phyloP scores from a whole-genome alignment of 2,797 vertebrate species.

The Acanthiza pusilla region DNA sequence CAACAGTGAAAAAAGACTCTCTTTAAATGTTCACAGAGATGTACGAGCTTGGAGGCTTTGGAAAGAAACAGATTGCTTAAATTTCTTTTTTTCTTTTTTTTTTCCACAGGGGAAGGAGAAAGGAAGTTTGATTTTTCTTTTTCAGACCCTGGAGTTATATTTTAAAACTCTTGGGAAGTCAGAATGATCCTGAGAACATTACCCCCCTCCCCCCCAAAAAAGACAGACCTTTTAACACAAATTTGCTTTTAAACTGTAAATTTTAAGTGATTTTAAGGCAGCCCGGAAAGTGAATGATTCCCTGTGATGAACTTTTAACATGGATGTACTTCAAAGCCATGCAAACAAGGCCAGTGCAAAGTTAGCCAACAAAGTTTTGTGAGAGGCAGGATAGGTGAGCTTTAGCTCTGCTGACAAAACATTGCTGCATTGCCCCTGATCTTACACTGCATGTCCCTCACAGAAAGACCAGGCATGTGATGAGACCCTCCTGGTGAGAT shows the following conservation, averaged over 20 bases:
- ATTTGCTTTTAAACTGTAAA: neutral
- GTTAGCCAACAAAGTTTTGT: neutral
- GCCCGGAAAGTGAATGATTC: neutral
- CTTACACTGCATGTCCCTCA: neutral
- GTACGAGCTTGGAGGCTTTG: neutral
- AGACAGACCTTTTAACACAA: neutral
- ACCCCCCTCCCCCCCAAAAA: neutral
- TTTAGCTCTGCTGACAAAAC: neutral
- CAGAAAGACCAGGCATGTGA: accelerated
- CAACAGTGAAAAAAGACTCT: neutral
- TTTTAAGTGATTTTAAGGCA: neutral
- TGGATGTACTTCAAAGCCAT: neutral
- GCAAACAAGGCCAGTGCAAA: neutral
- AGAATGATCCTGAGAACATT: neutral
- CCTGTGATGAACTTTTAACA: neutral
- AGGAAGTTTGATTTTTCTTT: neutral
- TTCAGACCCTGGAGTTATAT: neutral
- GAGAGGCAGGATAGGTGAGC: neutral
- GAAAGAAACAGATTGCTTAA: neutral
- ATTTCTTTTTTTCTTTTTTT: neutral
- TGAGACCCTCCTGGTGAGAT: neutral
- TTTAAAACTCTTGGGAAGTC: neutral
- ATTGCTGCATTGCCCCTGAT: neutral
- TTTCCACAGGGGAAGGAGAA: neutral
- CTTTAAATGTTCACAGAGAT: neutral